Conservation (phyloP, 2,113 vertebrate species). For the Hiodon tergisus region DNA sequence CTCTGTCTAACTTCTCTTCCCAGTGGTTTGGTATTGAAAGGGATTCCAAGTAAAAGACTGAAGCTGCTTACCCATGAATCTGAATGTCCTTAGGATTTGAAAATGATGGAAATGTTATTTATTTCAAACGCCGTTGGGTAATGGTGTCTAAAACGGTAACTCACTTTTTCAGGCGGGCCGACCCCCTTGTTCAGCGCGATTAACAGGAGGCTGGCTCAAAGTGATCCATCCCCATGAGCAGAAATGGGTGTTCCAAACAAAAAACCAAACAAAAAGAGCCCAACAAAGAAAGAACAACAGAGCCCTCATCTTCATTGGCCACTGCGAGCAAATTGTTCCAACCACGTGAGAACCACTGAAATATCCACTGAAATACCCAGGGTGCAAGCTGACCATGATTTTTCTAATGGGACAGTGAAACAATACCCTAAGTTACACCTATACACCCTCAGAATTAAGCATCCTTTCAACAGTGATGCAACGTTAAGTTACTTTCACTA, state of each 20-base stretch:
- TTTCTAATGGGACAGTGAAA: too few relatives aligned
- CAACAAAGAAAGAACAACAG: not conserved
- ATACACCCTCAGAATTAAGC: too few relatives aligned
- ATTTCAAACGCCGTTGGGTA: not conserved
- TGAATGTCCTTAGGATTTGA: constrained; percentile 34
- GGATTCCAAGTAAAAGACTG: constrained; percentile 39
- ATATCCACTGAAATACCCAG: too few relatives aligned
- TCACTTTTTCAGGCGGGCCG: not conserved
- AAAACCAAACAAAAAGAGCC: constrained; percentile 26
- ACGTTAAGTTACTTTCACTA: too few relatives aligned
- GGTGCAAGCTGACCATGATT: too few relatives aligned
- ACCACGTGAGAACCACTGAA: too few relatives aligned
- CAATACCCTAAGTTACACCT: too few relatives aligned
- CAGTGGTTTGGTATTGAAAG: constrained; percentile 29
- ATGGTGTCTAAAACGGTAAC: too few relatives aligned
- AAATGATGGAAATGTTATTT: constrained; percentile 25
- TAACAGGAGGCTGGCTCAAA: constrained; percentile 45
- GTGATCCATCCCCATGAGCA: constrained; percentile 35
- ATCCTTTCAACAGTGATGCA: too few relatives aligned
- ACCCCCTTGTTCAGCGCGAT: constrained; percentile 22
- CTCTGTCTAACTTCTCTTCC: not conserved
- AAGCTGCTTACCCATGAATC: constrained; percentile 54
- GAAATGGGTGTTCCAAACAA: constrained; percentile 28
- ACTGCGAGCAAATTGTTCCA: too few relatives aligned
- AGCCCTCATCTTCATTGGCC: too few relatives aligned